Conservation (phyloP, 2,113 vertebrate genomes). For the Amazona vittata region DNA sequence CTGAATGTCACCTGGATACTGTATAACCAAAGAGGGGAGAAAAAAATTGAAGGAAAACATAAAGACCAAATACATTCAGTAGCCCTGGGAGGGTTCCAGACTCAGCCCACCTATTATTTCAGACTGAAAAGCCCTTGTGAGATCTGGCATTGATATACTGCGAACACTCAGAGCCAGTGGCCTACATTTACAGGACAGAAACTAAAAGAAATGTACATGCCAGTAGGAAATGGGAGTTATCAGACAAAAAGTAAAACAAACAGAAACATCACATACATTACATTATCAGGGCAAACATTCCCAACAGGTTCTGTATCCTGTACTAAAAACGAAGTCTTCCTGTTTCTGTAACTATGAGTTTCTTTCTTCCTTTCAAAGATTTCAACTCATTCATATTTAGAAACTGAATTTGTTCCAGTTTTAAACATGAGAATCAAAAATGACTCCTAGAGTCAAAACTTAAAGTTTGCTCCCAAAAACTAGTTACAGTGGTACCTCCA, state of each 20-base stretch:
- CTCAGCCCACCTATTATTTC: not conserved
- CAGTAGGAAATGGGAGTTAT: not conserved
- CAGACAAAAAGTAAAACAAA: not conserved
- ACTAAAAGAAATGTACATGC: not conserved
- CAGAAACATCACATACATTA: not conserved
- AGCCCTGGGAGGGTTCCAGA: not conserved
- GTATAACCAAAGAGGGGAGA: rapidly evolving
- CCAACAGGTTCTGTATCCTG: not conserved
- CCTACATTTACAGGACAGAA: not conserved
- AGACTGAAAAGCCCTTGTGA: not conserved
- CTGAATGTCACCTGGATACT: not conserved
- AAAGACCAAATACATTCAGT: not conserved
- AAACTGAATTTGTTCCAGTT: not conserved
- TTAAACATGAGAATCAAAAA: not conserved
- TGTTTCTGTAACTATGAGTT: not conserved
- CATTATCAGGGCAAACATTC: not conserved
- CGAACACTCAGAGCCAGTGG: not conserved
- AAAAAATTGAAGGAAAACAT: not conserved
- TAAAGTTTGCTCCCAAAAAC: not conserved
- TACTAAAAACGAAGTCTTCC: not conserved
- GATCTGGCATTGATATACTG: not conserved
- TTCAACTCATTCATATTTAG: not conserved
- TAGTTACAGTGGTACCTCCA: not conserved
- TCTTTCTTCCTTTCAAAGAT: not conserved
- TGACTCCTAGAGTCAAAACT: not conserved